Evolutionary conservation across 2,113 vertebrate species (phyloP).

Genomic region (Salminus brasiliensis): DNA sequence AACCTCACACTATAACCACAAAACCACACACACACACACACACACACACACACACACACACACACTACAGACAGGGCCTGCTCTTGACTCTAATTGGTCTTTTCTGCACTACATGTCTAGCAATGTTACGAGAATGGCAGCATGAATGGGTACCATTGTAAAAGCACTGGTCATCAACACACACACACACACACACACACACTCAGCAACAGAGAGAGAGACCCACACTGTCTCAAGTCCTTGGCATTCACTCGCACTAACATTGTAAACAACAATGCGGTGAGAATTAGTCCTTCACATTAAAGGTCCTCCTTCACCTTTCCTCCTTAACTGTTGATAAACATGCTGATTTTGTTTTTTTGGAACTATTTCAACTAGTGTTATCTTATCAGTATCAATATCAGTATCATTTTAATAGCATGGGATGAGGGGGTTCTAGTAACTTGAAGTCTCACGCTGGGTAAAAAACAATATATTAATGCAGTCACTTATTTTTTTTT

Average conservation of each 20-base stretch:
- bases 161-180: neutral
- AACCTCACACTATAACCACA: neutral
- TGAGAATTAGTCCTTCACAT: neutral
- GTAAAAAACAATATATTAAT: too few relatives aligned
- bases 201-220: neutral
- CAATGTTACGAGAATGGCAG: neutral
- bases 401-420: too few relatives aligned
- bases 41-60: neutral
- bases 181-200: neutral
- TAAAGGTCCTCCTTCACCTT: neutral
- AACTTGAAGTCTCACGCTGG: too few relatives aligned
- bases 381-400: too few relatives aligned
- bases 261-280: neutral
- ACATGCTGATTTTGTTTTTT: neutral
- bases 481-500: too few relatives aligned
- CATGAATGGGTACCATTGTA: slow-evolving; percentile 20
- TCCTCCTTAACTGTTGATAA: neutral
- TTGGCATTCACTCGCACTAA: neutral
- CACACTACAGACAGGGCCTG: neutral
- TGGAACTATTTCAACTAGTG: too few relatives aligned
- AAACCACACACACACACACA: neutral
- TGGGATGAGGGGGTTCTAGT: too few relatives aligned
- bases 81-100: neutral
- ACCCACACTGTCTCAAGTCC: neutral
- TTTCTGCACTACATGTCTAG: neutral